These are phyloP conservation scores for Beris morrisii DNA, from an alignment of 2,888 invertebrate genomes.

Conservation along the genomic window DNA sequence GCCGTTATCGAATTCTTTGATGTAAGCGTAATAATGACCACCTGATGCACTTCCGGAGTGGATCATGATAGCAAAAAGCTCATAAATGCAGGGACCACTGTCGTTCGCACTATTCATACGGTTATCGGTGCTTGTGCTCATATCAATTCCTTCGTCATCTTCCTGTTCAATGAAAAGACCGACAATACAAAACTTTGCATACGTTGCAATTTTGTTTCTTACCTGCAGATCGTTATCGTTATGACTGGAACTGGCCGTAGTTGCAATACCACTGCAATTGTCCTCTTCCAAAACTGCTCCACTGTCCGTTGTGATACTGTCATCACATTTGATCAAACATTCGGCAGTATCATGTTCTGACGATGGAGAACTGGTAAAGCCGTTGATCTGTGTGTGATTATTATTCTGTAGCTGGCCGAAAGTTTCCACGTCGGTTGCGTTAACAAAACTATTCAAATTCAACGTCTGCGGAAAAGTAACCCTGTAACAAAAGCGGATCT, in stretches of 20 bases:
- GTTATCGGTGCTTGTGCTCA: constrained; percentile 58
- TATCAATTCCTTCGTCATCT: constrained; percentile 71
- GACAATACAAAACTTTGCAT: neutral
- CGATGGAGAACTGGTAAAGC: constrained; percentile 49
- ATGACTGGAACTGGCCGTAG: constrained; percentile 53
- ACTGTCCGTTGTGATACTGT: constrained; percentile 69
- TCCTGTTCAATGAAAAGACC: constrained; percentile 53
- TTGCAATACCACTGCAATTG: constrained; percentile 57
- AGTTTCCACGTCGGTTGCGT: constrained; percentile 46
- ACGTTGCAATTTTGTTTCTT: neutral
- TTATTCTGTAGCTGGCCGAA: constrained; percentile 40
- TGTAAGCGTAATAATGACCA: constrained; percentile 90
- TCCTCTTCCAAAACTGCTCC: constrained; percentile 70
- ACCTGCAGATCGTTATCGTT: constrained; percentile 52
- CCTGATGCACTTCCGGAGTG: constrained; percentile 89
- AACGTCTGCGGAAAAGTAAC: constrained; percentile 79
- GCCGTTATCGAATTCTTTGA: constrained; percentile 74
- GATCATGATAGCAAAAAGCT: constrained; percentile 89
- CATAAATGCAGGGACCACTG: constrained; percentile 75
- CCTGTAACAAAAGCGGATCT: constrained; percentile 56
- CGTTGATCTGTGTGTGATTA: constrained; percentile 46
- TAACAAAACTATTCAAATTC: constrained; percentile 75
- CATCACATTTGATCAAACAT: constrained; percentile 60
- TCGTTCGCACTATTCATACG: constrained; percentile 48
- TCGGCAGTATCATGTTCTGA: constrained; percentile 57